Evolutionary conservation across 2,888 invertebrate genomes (phyloP), one percentile per base, ranked within the genome.

Genomic region (Helleia helle): DNA sequence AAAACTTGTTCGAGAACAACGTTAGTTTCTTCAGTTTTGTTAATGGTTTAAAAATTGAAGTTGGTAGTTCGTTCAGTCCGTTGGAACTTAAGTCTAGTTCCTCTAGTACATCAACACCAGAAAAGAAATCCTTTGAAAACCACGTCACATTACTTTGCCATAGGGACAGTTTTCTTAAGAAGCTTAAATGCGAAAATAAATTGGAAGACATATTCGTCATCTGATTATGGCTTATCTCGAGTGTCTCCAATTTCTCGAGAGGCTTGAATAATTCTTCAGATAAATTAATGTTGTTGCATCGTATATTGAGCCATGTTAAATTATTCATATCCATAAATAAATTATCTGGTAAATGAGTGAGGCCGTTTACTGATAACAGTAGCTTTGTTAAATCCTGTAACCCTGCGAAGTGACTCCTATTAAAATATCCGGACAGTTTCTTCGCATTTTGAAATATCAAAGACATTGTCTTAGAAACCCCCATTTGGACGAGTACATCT

Each of bases 81-180:
- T 93, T 93, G 8, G 86, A 74, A 52, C 90, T 89, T 40, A 95
- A 65, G 71, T 93, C 92, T 45, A 95, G 76, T 48, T 87, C 87
- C 52, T 86, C 79, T 3, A 94, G 73, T 0, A 88, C 87, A 18
- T 83, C 71, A 2, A 91, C 83, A 34, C 90, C 88, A 18, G 87
- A 86, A 58, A 93, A 91, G 45, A 88, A 83, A 42, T 87, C 83
- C 46, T 87, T 79, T 9, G 88, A 84, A 26, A 93, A 79, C 66
- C 88, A 87, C 14, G 77, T 86, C 41, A 94, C 72, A 51, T 87
- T 86, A 61, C 93, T 94, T 54, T 87, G 86, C 88, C 90, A 91
- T 22, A 93, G 64, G 54, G 91, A 90, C 38, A 94, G 71, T 36
- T 88, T 81, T 40, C 74, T 71, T 43, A 93, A 65, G 51, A 87